Conservation (phyloP, 2,797 vertebrate species). For the Heteromormyrus szaboi region DNA sequence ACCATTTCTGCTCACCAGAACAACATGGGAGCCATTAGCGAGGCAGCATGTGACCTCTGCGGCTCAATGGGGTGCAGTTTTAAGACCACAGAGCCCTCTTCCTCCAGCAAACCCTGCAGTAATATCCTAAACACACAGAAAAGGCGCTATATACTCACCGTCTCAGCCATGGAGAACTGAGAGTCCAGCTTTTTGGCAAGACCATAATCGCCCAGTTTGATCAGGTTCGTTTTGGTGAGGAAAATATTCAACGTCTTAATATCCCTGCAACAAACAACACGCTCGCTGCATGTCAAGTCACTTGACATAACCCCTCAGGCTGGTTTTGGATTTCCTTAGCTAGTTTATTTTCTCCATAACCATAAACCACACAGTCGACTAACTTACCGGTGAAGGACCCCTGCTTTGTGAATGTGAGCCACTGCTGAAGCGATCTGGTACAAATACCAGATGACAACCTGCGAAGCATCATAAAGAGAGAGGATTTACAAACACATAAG, state of each 20-base stretch:
- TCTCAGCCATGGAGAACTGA: conserved; percentile 94
- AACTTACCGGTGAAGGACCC: conserved; percentile 86
- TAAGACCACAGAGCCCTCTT: neutral
- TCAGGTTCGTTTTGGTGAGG: conserved; percentile 94
- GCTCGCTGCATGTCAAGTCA: neutral
- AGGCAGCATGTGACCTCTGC: neutral
- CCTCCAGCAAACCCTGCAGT: neutral
- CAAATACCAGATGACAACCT: conserved; percentile 95
- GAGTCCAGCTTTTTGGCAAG: conserved; percentile 93
- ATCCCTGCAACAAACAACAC: conserved; percentile 67
- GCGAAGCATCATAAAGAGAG: conserved; percentile 20
- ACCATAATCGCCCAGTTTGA: conserved; percentile 95
- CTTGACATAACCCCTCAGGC: neutral
- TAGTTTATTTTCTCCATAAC: neutral
- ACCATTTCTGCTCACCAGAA: neutral
- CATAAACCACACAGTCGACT: neutral
- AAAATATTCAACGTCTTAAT: conserved; percentile 99
- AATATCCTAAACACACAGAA: neutral
- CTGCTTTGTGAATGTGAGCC: conserved; percentile 91
- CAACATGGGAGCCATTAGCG: neutral
- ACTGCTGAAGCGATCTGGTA: conserved; percentile 94
- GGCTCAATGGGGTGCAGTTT: neutral
- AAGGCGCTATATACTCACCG: conserved; percentile 63
- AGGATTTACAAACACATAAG: neutral
- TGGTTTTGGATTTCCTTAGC: neutral